Evolutionary conservation across 2,797 vertebrate genomes (phyloP).

Genomic region (Lagothrix lagotricha): DNA sequence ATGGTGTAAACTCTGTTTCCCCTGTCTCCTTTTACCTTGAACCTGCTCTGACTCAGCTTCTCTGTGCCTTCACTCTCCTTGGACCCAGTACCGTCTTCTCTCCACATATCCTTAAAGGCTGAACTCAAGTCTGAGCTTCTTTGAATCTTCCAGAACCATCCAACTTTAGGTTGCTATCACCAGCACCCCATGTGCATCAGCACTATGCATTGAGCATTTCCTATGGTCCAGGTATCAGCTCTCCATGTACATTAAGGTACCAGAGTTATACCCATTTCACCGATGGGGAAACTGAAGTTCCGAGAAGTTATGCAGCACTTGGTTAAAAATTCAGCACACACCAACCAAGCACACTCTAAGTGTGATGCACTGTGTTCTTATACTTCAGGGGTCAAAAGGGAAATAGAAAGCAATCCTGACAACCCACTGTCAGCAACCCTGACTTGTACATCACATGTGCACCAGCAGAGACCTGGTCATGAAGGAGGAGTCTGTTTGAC

Average conservation of each 20-base stretch:
- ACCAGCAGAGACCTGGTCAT: not conserved
- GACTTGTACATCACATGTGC: not conserved
- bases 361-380: not conserved
- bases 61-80: not conserved
- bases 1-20: not conserved
- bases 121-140: not conserved
- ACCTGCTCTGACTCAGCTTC: not conserved
- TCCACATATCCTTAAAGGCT: not conserved
- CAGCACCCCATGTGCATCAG: not conserved
- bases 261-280: not conserved
- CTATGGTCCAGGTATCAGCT: not conserved
- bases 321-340: not conserved
- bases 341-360: not conserved
- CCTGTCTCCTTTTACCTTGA: not conserved
- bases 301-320: not conserved
- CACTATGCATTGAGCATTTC: fast-evolving
- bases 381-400: not conserved
- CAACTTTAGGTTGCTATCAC: not conserved
- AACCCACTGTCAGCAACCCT: not conserved
- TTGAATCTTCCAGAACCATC: not conserved
- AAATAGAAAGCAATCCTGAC: not conserved
- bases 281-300: not conserved
- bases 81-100: not conserved
- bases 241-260: too few relatives aligned
- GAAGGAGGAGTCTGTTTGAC: not conserved